These are phyloP conservation scores for Marcusenius ussheri DNA, from an alignment of 2,113 vertebrate genomes.

Conservation along the genomic window DNA sequence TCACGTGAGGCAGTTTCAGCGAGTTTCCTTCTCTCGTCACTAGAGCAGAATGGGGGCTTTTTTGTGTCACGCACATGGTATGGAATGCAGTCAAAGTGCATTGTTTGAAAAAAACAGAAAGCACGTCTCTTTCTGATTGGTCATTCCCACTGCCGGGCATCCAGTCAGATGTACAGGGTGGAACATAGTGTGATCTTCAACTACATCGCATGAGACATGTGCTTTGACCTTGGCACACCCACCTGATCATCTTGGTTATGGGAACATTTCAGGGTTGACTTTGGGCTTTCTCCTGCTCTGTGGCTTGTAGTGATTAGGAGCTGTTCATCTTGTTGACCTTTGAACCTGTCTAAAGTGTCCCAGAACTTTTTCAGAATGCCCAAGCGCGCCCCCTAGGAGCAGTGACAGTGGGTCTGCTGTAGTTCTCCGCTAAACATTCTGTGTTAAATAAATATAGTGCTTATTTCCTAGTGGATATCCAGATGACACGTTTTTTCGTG, in stretches of 20 bases:
- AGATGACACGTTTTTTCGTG: not conserved
- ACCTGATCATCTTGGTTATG: not conserved
- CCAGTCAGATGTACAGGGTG: not conserved
- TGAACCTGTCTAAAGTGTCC: not conserved
- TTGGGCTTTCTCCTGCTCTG: not conserved
- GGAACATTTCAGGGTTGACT: not conserved
- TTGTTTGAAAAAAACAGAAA: not conserved
- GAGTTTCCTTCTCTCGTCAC: not conserved
- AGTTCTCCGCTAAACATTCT: not conserved
- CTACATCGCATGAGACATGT: not conserved
- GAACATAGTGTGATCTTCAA: not conserved
- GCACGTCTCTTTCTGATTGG: not conserved
- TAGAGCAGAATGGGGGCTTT: not conserved
- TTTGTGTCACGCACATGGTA: not conserved
- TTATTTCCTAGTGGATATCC: not conserved
- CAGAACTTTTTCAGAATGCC: not conserved
- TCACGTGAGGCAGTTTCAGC: not conserved
- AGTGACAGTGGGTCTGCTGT: not conserved
- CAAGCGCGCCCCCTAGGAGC: not conserved
- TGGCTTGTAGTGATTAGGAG: not conserved
- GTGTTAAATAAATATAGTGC: not conserved
- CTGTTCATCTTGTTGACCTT: not conserved
- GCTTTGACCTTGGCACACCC: not conserved
- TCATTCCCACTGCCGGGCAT: too few relatives aligned
- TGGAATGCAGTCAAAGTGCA: not conserved